These are phyloP conservation scores for Glomeris marginata DNA, from an alignment of 2,888 invertebrate species.

Conservation along the genomic window DNA sequence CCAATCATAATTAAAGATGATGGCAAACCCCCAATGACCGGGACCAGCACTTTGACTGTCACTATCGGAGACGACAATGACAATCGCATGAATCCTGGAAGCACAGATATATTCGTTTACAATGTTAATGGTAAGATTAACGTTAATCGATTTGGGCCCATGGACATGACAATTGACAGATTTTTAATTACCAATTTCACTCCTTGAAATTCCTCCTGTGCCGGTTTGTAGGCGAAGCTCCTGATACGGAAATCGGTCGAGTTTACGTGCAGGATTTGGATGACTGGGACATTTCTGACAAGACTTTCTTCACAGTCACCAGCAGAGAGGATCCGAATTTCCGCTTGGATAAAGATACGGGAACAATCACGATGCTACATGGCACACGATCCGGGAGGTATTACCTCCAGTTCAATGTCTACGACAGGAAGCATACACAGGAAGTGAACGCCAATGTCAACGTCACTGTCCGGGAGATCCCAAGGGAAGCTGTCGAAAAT, in stretches of 20 bases:
- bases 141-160: not conserved
- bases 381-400: slow-evolving; percentile 69
- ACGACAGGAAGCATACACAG: slow-evolving; percentile 86
- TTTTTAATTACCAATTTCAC: not conserved
- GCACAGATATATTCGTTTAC: slow-evolving; percentile 90
- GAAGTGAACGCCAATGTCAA: slow-evolving; percentile 94
- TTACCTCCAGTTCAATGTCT: slow-evolving; percentile 49
- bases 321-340: slow-evolving; percentile 65
- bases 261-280: slow-evolving; percentile 96
- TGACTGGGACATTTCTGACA: slow-evolving; percentile 97
- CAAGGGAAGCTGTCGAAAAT: slow-evolving; percentile 87
- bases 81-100: slow-evolving; percentile 95
- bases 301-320: slow-evolving; percentile 89
- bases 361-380: slow-evolving; percentile 90
- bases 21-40: slow-evolving; percentile 90
- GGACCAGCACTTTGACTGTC: slow-evolving; percentile 87
- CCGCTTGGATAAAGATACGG: slow-evolving; percentile 75
- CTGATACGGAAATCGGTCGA: slow-evolving; percentile 78
- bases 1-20: slow-evolving; percentile 96
- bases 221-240: slow-evolving; percentile 63
- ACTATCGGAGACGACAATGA: slow-evolving; percentile 97
- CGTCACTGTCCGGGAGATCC: slow-evolving; percentile 83
- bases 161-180: not conserved
- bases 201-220: slow-evolving; percentile 2
- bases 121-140: slow-evolving; percentile 52